Conservation (phyloP, 2,113 vertebrate species). For the Pseudopipra pipra region DNA sequence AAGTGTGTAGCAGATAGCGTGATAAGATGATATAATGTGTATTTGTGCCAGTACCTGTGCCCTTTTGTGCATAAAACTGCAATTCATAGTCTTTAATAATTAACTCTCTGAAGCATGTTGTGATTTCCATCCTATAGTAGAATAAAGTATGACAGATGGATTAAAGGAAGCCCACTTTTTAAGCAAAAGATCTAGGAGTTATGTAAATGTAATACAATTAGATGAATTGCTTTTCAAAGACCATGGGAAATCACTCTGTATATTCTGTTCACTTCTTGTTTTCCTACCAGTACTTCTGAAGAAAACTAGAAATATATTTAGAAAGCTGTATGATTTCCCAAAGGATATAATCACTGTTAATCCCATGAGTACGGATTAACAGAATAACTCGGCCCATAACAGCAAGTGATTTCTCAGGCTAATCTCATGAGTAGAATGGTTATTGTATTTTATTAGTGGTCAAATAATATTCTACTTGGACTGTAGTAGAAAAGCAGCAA, state of each 20-base stretch:
- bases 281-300: slow-evolving; percentile 56
- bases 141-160: slow-evolving; percentile 61
- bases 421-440: slow-evolving; percentile 15
- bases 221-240: slow-evolving; percentile 63
- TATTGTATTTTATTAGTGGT: slow-evolving; percentile 36
- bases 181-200: slow-evolving; percentile 35
- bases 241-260: slow-evolving; percentile 70
- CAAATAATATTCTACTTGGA: neutral
- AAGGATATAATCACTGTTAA: slow-evolving; percentile 11
- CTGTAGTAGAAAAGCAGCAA: neutral
- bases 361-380: slow-evolving; percentile 18
- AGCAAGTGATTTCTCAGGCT: slow-evolving; percentile 14
- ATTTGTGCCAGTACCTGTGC: slow-evolving; percentile 24
- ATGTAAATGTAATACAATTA: slow-evolving; percentile 50
- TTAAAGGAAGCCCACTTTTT: slow-evolving; percentile 15
- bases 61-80: slow-evolving; percentile 34
- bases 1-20: slow-evolving; percentile 58
- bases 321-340: slow-evolving; percentile 65
- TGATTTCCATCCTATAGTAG: slow-evolving; percentile 54
- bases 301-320: slow-evolving; percentile 60
- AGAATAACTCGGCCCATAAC: neutral
- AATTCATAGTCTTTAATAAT: slow-evolving; percentile 66
- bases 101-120: slow-evolving; percentile 62
- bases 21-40: slow-evolving; percentile 47
- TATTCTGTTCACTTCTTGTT: slow-evolving; percentile 51